Evolutionary conservation across 2,113 vertebrate genomes (phyloP), one percentile per base, ranked within the genome.

Genomic region (Parus major): DNA sequence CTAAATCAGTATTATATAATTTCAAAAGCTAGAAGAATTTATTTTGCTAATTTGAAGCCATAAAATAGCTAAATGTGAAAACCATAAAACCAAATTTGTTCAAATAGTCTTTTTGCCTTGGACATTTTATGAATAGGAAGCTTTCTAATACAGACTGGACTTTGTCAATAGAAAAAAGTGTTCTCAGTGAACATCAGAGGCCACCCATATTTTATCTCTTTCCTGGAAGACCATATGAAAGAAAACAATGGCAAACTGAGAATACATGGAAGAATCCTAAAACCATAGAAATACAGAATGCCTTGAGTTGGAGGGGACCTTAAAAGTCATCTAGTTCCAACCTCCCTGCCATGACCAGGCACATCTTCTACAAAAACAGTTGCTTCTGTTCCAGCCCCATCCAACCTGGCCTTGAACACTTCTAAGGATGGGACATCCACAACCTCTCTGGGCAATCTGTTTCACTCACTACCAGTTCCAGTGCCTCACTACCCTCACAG

Each of bases 1-100:
- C 41, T 75, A 57, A 95, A 75, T 87, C 28, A 7, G n/a, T 87
- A 95, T 92, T 88, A 95, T 65, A 44, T 52, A n/a, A 60, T 75
- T 91, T 95, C 81, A 87, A 91, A 93, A 28, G 31, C 68, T 61
- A 68, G 64, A 52, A 41, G 24, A 94, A 87, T 55, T 72, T 49
- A 63, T 65, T 64, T 86, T 79, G 21, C 8, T 91, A 69, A 83
- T 44, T 57, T 52, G 35, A 72, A 55, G 9, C 3, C 29, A 65
- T 87, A 70, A 93, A 86, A 83, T 44, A 17, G 50, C 66, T 91
- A 94, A 95, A 60, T 79, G 33, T 49, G 55, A 73, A 94, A 55
- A n/a, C 36, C 23, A 78, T 82, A 49, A 55, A 91, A 15, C 0
- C 15, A 75, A 92, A 94, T 89, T 52, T 81, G 28, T 57, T 88